Base-by-base conservation (phyloP, 2,113 vertebrate genomes). In the Lycaon pictus region DNA sequence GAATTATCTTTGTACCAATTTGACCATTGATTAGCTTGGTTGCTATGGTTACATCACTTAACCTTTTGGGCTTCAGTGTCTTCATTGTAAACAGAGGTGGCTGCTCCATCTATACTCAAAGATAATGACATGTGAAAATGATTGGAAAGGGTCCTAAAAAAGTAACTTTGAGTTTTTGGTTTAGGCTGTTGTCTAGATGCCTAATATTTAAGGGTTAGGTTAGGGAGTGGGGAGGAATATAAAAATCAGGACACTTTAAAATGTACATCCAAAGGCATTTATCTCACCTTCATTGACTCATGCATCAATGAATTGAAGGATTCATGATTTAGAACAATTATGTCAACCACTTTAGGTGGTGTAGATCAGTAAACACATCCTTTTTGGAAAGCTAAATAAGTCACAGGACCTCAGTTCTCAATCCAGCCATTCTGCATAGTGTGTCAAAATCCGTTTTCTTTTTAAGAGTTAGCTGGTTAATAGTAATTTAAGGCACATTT, bases 1-100 rank as follows among this genome's bases (percentile, higher is more conserved):
- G 55, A 88, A 93, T 96, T 88, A 79, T 87, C 92, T 96, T 35
- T 17, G 88, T 67, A 60, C 84, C 43, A n/a, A 92, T 85, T 71
- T 94, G 71, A 79, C 82, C 58, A 76, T 95, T 90, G 62, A 88
- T 95, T 97, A 96, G 88, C n/a, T 71, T 90, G 88, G 95, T 98
- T 97, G 56, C 90, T 65, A 93, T 97, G 84, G 95, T 96, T 93
- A 93, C 12, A 12, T 95, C 67, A 37, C 35, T 79, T 96, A 84
- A 95, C 48, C 63, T 92, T 96, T 95, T 63, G 76, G 65, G 81
- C 65, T 92, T 97, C 19, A 11, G 23, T 32, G 56, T 96, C 85
- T 58, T 92, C 2, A 1, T 90, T 96, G 67, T 94, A 88, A 96
- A 96, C 48, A 96, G 90, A 92, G 48, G 83, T 84, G 60, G 58